phyloP scores from a whole-genome alignment of 2,113 vertebrate species.

The Orientallactaga bullata region DNA sequence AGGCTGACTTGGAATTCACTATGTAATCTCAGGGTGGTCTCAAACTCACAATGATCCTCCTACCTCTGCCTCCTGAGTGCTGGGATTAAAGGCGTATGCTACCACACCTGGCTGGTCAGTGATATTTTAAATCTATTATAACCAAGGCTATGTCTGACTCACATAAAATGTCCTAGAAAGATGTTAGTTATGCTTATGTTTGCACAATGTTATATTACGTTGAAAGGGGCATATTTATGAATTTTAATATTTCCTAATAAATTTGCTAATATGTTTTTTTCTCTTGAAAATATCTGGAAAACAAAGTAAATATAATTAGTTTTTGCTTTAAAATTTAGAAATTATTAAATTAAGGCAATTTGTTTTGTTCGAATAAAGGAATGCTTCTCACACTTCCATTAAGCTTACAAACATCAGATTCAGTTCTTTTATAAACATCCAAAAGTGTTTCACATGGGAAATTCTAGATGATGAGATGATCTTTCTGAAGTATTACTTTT shows the following conservation, averaged over 20 bases:
- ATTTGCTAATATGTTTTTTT: not conserved
- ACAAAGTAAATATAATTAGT: constrained; percentile 11
- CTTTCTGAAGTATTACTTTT: constrained; percentile 54
- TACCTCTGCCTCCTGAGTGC: too few relatives aligned
- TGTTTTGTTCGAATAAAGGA: not conserved
- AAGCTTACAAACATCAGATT: constrained; percentile 22
- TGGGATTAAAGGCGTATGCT: too few relatives aligned
- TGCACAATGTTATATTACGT: not conserved
- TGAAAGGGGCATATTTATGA: not conserved
- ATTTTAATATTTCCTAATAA: not conserved
- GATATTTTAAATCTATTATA: not conserved
- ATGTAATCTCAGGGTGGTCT: too few relatives aligned
- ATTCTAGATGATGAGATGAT: not conserved
- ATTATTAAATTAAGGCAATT: constrained; percentile 32
- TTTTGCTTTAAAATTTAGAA: constrained; percentile 16
- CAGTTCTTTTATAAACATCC: constrained; percentile 12
- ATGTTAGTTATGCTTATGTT: not conserved
- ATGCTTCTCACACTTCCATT: not conserved
- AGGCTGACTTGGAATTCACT: too few relatives aligned
- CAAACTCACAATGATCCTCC: too few relatives aligned
- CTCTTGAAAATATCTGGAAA: not conserved
- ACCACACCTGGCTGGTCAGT: too few relatives aligned
- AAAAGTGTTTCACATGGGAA: constrained; percentile 9
- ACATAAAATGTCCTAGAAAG: not conserved
- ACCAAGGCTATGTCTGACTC: not conserved